A percentile compares a stretch with the other conserved stretches of the same genome.
phyloP scores from a whole-genome alignment of 2,113 vertebrate species.

The Mus spicilegus region DNA sequence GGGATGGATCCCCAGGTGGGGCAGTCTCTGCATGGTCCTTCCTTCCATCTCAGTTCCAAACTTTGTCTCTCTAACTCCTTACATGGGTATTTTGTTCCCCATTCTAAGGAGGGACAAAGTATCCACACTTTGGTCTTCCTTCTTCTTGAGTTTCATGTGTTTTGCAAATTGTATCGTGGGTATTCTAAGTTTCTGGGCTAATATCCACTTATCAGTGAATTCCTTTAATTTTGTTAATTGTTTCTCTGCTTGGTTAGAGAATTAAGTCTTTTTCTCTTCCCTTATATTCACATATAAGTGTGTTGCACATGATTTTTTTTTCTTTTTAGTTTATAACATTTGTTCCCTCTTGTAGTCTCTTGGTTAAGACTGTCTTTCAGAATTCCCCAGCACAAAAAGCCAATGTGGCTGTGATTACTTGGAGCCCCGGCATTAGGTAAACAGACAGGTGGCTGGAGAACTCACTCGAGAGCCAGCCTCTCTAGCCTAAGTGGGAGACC shows the following conservation, averaged over 20 bases:
- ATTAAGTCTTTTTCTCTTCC: neutral
- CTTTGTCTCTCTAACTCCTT: no score
- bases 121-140: no score
- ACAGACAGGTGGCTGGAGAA: neutral
- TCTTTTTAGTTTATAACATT: neutral
- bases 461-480: neutral
- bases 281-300: neutral
- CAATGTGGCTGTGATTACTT: neutral
- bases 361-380: neutral
- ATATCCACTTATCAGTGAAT: neutral
- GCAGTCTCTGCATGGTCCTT: no score
- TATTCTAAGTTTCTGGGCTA: no score
- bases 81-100: no score
- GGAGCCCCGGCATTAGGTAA: neutral
- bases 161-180: no score
- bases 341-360: neutral
- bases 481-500: neutral
- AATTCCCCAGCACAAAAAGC: neutral
- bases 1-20: no score
- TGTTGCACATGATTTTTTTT: neutral
- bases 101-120: no score
- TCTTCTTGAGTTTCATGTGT: no score
- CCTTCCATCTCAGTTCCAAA: no score
- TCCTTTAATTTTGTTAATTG: neutral
- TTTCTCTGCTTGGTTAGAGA: neutral